phyloP scores from a whole-genome alignment of 2,888 invertebrate genomes.

The Cheilosia vulpina region DNA sequence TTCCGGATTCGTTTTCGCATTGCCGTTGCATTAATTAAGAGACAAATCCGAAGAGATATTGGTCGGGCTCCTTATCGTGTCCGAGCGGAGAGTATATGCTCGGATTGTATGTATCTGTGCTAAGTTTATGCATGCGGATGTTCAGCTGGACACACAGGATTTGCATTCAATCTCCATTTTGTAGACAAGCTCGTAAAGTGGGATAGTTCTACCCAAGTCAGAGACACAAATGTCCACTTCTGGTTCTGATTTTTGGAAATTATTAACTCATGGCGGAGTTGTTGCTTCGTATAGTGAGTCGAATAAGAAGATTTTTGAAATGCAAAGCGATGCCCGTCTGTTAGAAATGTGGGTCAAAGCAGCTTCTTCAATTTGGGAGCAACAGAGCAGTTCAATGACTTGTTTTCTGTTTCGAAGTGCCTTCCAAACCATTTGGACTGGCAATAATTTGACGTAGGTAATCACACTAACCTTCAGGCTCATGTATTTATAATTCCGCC shows the following conservation, averaged over 20 bases:
- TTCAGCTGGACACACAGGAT: conserved; percentile 36
- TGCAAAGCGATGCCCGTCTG: too few relatives aligned
- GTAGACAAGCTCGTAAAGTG: background rate
- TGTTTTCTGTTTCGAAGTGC: too few relatives aligned
- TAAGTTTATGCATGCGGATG: conserved; percentile 26
- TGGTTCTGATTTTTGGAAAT: conserved; percentile 49
- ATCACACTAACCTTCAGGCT: too few relatives aligned
- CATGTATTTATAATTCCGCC: too few relatives aligned
- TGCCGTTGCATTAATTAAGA: conserved; percentile 71
- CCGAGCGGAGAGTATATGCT: conserved; percentile 17
- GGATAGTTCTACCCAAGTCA: background rate
- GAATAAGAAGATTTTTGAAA: conserved; percentile 32
- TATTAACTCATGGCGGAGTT: conserved; percentile 34
- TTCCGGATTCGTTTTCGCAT: conserved; percentile 66
- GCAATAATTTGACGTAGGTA: too few relatives aligned
- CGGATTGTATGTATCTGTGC: conserved; percentile 5
- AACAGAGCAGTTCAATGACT: too few relatives aligned
- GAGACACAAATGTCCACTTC: background rate
- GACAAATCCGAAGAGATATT: conserved; percentile 53
- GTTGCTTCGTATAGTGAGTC: conserved; percentile 37
- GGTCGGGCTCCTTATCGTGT: conserved; percentile 48
- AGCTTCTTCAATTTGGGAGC: too few relatives aligned
- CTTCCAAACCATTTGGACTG: too few relatives aligned
- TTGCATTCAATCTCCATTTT: conserved; percentile 48
- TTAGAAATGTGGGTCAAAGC: too few relatives aligned